Conservation (phyloP, 2,113 vertebrate genomes). For the Xiphias gladius region DNA sequence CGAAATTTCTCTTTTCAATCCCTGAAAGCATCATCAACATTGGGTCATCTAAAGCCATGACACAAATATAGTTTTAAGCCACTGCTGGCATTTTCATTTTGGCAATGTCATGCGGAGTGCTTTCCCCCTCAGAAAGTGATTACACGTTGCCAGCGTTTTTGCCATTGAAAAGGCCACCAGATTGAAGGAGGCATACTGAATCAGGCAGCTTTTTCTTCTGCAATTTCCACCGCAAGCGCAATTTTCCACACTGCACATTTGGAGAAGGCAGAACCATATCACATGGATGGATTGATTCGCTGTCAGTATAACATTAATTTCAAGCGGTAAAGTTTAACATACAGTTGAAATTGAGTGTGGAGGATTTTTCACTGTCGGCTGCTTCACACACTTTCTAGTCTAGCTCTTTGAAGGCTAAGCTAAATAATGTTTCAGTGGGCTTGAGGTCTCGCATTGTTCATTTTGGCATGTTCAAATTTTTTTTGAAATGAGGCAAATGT, state of each 20-base stretch:
- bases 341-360: slow-evolving; percentile 10
- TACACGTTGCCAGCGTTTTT: slow-evolving; percentile 72
- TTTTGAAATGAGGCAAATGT: background rate
- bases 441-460: background rate
- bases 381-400: slow-evolving; percentile 2
- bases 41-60: slow-evolving; percentile 71
- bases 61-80: slow-evolving; percentile 79
- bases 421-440: background rate
- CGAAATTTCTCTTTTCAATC: slow-evolving; percentile 56
- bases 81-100: slow-evolving; percentile 79
- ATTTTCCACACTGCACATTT: slow-evolving; percentile 50
- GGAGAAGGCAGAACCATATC: slow-evolving; percentile 26
- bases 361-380: background rate
- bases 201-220: slow-evolving; percentile 62
- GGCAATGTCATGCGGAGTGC: slow-evolving; percentile 65
- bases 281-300: slow-evolving; percentile 29
- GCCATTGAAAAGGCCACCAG: slow-evolving; percentile 78
- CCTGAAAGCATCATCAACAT: slow-evolving; percentile 71
- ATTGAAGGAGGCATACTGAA: slow-evolving; percentile 70
- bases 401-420: background rate
- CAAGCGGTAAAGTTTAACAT: slow-evolving; percentile 27
- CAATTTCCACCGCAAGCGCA: slow-evolving; percentile 62
- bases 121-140: slow-evolving; percentile 68
- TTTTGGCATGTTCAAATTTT: background rate
- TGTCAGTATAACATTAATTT: slow-evolving; percentile 37